These are phyloP conservation scores for Rhopalosiphum padi DNA, from an alignment of 1,140 invertebrate genomes.

Conservation along the genomic window DNA sequence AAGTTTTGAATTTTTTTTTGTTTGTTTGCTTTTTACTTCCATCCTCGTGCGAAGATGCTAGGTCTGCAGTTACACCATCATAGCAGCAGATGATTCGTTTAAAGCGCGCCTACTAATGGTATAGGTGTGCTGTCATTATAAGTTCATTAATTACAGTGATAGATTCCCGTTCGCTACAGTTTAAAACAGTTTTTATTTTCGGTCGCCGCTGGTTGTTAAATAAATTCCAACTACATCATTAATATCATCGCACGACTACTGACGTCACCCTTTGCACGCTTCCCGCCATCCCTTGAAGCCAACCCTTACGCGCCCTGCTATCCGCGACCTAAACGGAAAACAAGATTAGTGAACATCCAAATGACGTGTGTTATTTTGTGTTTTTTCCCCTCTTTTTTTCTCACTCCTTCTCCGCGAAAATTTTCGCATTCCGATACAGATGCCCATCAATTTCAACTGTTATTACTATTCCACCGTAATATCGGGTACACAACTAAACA, in stretches of 20 bases:
- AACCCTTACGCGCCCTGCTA: conserved; percentile 31
- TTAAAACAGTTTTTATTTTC: conserved; percentile 50
- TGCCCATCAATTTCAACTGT: conserved; percentile 39
- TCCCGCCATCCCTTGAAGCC: background rate
- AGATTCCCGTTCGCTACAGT: conserved; percentile 46
- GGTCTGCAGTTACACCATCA: background rate
- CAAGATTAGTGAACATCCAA: conserved; percentile 52
- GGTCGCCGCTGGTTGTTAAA: conserved; percentile 32
- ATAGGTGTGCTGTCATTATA: conserved; percentile 30
- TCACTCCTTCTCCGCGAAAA: background rate
- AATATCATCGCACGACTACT: conserved; percentile 39
- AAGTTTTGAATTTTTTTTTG: background rate
- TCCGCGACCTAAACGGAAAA: conserved; percentile 29
- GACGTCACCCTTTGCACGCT: background rate
- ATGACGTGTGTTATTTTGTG: conserved; percentile 43
- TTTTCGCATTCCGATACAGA: conserved; percentile 35
- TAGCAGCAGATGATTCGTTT: conserved; percentile 23
- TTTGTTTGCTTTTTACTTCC: background rate
- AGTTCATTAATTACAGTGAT: conserved; percentile 53
- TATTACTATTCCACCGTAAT: conserved; percentile 15
- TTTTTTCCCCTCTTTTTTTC: background rate
- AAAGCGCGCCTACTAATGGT: background rate
- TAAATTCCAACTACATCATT: conserved; percentile 52
- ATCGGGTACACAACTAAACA: background rate
- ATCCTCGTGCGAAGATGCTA: background rate